Percentiles rank a stretch among this genome's conserved stretches.
Conservation (phyloP, 2,113 vertebrate species). For the Mastomys natalensis region DNA sequence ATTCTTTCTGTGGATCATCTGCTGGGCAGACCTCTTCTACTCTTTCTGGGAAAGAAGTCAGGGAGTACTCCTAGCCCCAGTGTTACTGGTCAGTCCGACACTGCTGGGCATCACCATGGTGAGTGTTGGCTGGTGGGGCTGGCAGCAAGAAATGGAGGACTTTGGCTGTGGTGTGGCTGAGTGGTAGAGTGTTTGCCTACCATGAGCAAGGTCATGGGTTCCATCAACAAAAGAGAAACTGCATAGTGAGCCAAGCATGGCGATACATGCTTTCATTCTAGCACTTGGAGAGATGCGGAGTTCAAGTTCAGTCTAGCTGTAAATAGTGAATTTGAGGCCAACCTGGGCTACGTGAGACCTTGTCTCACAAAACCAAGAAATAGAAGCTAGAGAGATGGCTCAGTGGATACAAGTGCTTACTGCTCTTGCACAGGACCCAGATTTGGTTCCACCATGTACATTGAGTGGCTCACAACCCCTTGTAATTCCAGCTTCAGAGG, state of each 20-base stretch:
- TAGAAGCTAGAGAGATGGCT: neutral
- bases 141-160: neutral
- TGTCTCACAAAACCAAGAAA: neutral
- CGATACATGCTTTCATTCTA: neutral
- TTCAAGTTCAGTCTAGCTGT: neutral
- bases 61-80: constrained; percentile 84
- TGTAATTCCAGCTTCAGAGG: neutral
- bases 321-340: neutral
- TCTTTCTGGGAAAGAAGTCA: constrained; percentile 96
- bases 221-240: neutral
- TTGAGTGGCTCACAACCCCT: neutral
- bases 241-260: neutral
- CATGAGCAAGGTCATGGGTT: neutral
- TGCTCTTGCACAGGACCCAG: neutral
- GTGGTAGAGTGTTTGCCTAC: neutral
- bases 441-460: neutral
- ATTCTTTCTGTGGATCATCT: constrained; percentile 94
- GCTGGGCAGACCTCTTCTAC: constrained; percentile 99
- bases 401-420: neutral
- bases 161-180: neutral
- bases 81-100: constrained; percentile 93
- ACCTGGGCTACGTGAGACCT: neutral
- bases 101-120: constrained; percentile 97
- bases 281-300: neutral
- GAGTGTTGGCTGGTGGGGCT: constrained; percentile 74